Conservation (phyloP, 2,797 vertebrate species). For the Setipinna tenuifilis region DNA sequence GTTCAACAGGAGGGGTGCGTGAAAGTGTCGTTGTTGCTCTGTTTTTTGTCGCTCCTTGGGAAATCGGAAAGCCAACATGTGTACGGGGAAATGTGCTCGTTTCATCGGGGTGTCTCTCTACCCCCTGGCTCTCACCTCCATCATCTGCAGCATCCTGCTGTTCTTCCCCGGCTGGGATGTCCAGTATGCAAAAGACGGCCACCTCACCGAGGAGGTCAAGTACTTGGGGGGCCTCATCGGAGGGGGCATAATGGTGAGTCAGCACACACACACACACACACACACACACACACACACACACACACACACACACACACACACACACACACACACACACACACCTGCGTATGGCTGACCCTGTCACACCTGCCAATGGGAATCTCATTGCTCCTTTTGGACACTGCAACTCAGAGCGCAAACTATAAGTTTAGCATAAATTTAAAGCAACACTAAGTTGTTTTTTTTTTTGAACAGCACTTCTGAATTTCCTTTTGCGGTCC, state of each 20-base stretch:
- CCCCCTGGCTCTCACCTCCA: constrained; percentile 70
- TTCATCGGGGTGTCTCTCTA: constrained; percentile 72
- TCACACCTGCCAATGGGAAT: not conserved
- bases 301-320: no score
- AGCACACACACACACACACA: not conserved
- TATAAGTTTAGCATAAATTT: not conserved
- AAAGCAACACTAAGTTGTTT: no score
- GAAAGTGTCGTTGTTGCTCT: not conserved
- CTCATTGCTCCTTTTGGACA: not conserved
- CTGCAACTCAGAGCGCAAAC: not conserved
- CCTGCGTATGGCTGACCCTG: not conserved
- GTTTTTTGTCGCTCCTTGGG: not conserved
- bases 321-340: not conserved
- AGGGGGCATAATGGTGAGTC: constrained; percentile 77
- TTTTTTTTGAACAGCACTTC: no score
- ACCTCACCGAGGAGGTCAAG: constrained; percentile 76
- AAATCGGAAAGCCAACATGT: constrained; percentile 64
- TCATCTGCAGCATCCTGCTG: constrained; percentile 78
- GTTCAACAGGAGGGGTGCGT: not conserved
- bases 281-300: no score
- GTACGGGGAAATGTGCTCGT: constrained; percentile 76
- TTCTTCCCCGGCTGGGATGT: constrained; percentile 76
- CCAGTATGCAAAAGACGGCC: constrained; percentile 61
- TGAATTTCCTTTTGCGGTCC: no score
- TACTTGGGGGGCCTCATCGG: constrained; percentile 81